These are phyloP conservation scores for Montipora cactus DNA, from an alignment of 64 coral and sea anemone species.

Conservation along the genomic window DNA sequence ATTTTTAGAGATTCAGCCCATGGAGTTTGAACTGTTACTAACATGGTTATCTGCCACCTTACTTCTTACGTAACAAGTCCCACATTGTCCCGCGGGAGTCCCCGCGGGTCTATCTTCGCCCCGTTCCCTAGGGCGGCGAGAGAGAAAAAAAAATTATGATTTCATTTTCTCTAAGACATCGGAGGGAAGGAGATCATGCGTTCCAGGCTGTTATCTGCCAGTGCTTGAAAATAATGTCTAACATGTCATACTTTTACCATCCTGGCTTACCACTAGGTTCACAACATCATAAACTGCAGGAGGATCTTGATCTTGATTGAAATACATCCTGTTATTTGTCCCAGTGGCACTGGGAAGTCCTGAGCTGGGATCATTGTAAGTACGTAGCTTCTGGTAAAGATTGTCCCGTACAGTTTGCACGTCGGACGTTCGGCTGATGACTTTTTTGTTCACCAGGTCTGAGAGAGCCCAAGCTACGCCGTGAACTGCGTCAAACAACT, in stretches of 20 bases:
- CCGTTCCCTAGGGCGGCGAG: no score
- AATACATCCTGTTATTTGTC: constrained; percentile 85
- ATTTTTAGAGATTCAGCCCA: no score
- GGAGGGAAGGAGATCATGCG: no score
- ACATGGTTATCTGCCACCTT: no score
- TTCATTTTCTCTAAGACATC: no score
- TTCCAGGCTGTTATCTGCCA: no score
- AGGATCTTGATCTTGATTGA: constrained; percentile 82
- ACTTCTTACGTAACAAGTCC: no score
- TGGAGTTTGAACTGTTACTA: no score
- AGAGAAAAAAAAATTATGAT: no score
- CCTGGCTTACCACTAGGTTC: constrained; percentile 83
- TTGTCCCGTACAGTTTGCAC: constrained; percentile 84
- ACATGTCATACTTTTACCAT: neutral
- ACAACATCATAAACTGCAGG: constrained; percentile 93
- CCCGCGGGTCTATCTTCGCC: no score
- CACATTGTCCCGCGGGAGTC: no score
- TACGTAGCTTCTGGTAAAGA: constrained; percentile 85
- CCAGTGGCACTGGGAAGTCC: constrained; percentile 93
- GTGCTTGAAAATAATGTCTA: no score
- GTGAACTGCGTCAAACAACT: constrained; percentile 95
- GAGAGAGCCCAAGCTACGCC: constrained; percentile 92
- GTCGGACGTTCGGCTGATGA: constrained; percentile 80
- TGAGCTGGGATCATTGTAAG: constrained; percentile 62
- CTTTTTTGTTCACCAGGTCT: constrained; percentile 94